Evolutionary conservation across 1,140 invertebrate genomes (phyloP).

Genomic region (Lethrus apterus): DNA sequence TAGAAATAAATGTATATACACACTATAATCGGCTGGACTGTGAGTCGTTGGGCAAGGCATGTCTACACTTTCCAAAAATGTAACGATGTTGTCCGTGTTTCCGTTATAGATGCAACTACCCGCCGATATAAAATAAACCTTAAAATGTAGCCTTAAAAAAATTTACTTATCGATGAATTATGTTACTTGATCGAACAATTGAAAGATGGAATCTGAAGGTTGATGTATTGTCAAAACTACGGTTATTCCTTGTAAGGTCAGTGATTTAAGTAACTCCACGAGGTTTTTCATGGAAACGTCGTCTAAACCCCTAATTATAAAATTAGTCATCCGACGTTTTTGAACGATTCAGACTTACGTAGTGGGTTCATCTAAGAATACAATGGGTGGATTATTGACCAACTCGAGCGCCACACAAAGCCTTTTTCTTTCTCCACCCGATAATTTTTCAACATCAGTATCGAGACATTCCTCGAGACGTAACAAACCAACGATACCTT

Average conservation of each 20-base stretch:
- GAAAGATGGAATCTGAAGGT: constrained; percentile 71
- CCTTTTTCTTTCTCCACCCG: constrained; percentile 85
- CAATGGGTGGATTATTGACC: constrained; percentile 82
- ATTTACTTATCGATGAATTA: not conserved
- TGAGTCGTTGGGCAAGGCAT: constrained; percentile 69
- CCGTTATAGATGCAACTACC: constrained; percentile 72
- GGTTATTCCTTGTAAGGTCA: constrained; percentile 44
- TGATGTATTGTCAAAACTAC: constrained; percentile 81
- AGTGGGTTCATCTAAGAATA: constrained; percentile 76
- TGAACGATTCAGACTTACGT: too few species aligned
- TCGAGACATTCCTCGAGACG: constrained; percentile 55
- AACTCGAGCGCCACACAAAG: constrained; percentile 86
- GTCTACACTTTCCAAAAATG: constrained; percentile 59
- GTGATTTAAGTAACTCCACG: constrained; percentile 7
- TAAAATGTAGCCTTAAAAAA: constrained; percentile 21
- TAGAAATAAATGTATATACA: constrained; percentile 33
- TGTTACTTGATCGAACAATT: constrained; percentile 63
- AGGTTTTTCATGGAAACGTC: constrained; percentile 10
- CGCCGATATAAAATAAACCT: constrained; percentile 58
- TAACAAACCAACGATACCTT: constrained; percentile 61
- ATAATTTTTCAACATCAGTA: constrained; percentile 50
- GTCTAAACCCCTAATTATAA: constrained; percentile 17
- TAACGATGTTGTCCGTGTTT: constrained; percentile 56
- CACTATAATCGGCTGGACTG: constrained; percentile 79
- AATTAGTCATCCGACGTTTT: too few species aligned